These are phyloP conservation scores for Beroe forskalii DNA, from an alignment of 37 sponge, comb jelly and placozoan species.

Conservation along the genomic window DNA sequence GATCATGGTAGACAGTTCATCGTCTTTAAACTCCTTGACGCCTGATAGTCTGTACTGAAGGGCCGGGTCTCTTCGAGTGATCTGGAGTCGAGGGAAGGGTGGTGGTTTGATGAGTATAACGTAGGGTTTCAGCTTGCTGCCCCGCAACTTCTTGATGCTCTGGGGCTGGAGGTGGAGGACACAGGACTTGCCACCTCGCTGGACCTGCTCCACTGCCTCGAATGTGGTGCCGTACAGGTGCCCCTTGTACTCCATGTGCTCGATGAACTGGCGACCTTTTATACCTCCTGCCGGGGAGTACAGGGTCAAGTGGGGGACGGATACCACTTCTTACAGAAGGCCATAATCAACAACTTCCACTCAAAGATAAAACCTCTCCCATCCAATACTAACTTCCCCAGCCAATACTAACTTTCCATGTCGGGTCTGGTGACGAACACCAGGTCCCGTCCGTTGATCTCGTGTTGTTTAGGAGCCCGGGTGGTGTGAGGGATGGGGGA, in stretches of 20 bases:
- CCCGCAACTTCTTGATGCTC: conserved; percentile 2
- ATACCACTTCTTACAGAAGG: too few relatives aligned
- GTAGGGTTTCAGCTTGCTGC: conserved; percentile 45
- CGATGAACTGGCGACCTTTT: conserved; percentile 53
- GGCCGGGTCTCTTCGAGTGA: conserved; percentile 3
- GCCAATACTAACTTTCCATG: conserved; percentile 47
- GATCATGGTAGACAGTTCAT: conserved; percentile 34
- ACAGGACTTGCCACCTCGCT: conserved; percentile 27
- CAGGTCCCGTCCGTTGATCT: conserved; percentile 40
- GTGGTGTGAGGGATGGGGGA: conserved; percentile 61
- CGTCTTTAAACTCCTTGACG: conserved; percentile 63
- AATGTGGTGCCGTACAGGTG: conserved; percentile 62
- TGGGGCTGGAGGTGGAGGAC: conserved; percentile 51
- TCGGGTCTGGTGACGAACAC: conserved; percentile 29
- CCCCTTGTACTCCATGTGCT: conserved; percentile 62
- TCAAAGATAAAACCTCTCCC: too few relatives aligned
- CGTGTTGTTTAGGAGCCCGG: conserved; percentile 26
- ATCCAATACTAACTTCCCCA: background rate
- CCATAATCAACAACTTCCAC: too few relatives aligned
- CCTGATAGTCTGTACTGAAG: conserved; percentile 30
- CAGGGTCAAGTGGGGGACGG: too few relatives aligned
- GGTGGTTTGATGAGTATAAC: conserved; percentile 48
- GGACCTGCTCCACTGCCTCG: conserved; percentile 51
- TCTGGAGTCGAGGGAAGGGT: conserved; percentile 28
- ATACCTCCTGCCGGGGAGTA: conserved; percentile 12